Evolutionary conservation across 2,797 vertebrate species (phyloP).

Genomic region (Cynodonichthys magdalenae): DNA sequence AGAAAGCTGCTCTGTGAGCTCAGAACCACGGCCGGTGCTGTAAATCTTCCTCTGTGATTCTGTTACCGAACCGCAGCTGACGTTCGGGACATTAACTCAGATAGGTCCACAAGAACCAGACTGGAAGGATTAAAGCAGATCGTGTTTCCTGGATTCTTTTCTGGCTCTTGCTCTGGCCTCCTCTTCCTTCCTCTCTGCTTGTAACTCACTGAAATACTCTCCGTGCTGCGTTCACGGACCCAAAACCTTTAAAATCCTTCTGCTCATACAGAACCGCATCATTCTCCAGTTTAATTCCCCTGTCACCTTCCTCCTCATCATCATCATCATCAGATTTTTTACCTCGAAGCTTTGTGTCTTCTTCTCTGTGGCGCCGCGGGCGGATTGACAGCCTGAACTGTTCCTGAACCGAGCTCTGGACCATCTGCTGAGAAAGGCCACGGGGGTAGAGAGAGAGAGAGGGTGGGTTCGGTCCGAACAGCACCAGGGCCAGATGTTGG

Average conservation of each 20-base stretch:
- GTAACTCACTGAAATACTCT: neutral
- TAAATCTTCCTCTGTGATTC: neutral
- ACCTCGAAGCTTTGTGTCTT: neutral
- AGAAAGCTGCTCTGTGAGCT: conserved; percentile 16
- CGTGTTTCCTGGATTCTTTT: neutral
- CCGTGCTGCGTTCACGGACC: neutral
- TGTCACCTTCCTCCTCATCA: neutral
- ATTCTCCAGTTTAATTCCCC: neutral
- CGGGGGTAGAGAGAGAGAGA: conserved; percentile 5
- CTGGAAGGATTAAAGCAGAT: neutral
- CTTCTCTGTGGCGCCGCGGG: neutral
- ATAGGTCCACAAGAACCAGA: neutral
- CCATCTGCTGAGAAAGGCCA: conserved; percentile 61
- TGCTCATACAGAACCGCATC: neutral
- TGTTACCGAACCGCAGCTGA: neutral
- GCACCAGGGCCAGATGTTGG: conserved; percentile 75
- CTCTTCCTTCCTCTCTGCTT: neutral
- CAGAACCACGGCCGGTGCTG: conserved; percentile 15
- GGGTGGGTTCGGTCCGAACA: conserved; percentile 55
- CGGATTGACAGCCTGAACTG: conserved; percentile 74
- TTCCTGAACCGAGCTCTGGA: conserved; percentile 71
- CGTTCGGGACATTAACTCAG: neutral
- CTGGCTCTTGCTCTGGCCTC: neutral
- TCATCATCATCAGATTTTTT: neutral
- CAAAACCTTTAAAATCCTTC: neutral